phyloP scores from a whole-genome alignment of 2,797 vertebrate species.

The Labeo calbasu region DNA sequence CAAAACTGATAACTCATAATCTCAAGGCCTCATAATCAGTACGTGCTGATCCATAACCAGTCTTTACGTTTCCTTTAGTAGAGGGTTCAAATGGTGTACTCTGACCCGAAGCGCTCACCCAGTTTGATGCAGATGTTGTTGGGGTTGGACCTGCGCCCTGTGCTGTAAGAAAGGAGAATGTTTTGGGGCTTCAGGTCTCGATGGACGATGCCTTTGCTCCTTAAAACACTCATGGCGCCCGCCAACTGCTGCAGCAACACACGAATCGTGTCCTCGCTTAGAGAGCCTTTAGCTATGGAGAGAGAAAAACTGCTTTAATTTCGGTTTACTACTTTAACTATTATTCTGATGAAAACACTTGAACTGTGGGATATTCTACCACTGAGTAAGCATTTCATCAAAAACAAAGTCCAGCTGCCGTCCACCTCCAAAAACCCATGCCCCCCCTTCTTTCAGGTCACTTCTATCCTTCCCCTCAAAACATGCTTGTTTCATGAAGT shows the following conservation, averaged over 20 bases:
- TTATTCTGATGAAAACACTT: neutral
- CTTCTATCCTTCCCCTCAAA: conserved; percentile 32
- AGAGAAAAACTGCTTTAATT: neutral
- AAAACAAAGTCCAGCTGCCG: neutral
- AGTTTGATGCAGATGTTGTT: conserved; percentile 92
- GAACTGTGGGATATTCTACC: neutral
- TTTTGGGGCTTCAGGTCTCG: conserved; percentile 97
- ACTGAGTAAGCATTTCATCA: neutral
- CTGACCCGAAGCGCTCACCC: conserved; percentile 72
- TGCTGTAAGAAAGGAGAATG: conserved; percentile 87
- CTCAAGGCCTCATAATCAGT: neutral
- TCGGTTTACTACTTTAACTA: neutral
- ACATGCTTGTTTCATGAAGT: conserved; percentile 35
- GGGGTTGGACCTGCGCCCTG: conserved; percentile 86
- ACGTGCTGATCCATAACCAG: neutral
- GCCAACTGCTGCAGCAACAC: conserved; percentile 95
- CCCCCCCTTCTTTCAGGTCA: neutral
- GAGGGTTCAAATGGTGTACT: neutral
- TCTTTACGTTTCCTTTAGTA: neutral
- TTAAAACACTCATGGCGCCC: conserved; percentile 91
- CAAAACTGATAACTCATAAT: neutral
- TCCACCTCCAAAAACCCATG: neutral
- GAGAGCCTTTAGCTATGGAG: conserved; percentile 86
- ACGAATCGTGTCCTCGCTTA: conserved; percentile 96
- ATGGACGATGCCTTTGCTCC: conserved; percentile 94